Evolutionary conservation across 2,797 vertebrate genomes (phyloP).

Genomic region (Myotis vivesi): DNA sequence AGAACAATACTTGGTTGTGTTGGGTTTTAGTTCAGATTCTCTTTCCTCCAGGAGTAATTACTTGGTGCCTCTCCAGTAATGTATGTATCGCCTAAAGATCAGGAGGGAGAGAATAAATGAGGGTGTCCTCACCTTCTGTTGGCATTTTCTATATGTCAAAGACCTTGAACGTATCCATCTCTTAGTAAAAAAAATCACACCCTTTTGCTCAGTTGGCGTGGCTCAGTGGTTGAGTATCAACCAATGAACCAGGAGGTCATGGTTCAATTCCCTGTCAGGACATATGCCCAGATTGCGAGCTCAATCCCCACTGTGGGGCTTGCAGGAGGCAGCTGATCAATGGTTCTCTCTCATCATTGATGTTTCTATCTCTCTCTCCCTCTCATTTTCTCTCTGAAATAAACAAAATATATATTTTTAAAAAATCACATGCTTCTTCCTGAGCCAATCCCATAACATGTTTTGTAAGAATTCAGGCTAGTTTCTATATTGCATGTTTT

Average conservation of each 20-base stretch:
- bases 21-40: not conserved
- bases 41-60: not conserved
- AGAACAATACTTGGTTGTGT: accelerated
- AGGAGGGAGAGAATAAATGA: not conserved
- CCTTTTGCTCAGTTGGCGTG: too few species aligned
- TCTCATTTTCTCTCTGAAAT: too few species aligned
- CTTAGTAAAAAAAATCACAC: not conserved
- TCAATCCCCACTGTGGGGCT: too few species aligned
- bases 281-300: too few species aligned
- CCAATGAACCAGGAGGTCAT: too few species aligned
- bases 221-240: too few species aligned
- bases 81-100: not conserved
- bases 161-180: not conserved
- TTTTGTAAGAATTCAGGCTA: not conserved
- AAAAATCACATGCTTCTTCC: not conserved
- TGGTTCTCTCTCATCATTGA: too few species aligned
- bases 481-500: not conserved
- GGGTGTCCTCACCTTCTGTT: accelerated
- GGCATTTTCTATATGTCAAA: not conserved
- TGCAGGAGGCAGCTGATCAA: too few species aligned
- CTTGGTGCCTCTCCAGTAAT: not conserved
- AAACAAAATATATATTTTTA: too few species aligned
- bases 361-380: too few species aligned
- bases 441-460: not conserved
- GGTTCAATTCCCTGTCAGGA: too few species aligned